phyloP scores from a whole-genome alignment of 2,113 vertebrate genomes.

The Actenoides lindsayi region DNA sequence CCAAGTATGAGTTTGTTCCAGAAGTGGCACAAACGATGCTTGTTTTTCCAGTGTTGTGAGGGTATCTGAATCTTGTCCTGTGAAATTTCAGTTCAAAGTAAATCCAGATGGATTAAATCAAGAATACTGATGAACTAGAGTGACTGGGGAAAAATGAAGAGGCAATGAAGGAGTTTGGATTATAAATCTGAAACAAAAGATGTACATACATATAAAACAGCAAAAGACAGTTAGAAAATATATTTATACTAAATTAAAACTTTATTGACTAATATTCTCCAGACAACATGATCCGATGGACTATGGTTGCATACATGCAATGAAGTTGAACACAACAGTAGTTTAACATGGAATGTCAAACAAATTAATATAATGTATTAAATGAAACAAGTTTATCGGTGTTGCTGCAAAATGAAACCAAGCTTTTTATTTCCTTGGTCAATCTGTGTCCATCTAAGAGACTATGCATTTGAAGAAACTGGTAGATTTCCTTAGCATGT shows the following conservation, averaged over 20 bases:
- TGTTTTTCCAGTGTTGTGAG: neutral
- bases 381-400: constrained; percentile 72
- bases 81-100: constrained; percentile 5
- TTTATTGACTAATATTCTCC: constrained; percentile 98
- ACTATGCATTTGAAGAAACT: constrained; percentile 71
- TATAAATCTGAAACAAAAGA: neutral
- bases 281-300: constrained; percentile 81
- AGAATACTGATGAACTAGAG: neutral
- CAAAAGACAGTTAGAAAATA: constrained; percentile 36
- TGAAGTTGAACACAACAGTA: constrained; percentile 86
- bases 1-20: neutral
- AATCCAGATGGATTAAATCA: constrained; percentile 23
- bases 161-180: neutral
- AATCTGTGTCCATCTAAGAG: constrained; percentile 66
- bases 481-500: constrained; percentile 73
- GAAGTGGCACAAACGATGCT: neutral
- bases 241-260: constrained; percentile 88
- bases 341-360: constrained; percentile 85
- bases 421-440: constrained; percentile 54
- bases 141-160: neutral
- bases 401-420: constrained; percentile 73
- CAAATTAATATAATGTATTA: constrained; percentile 77
- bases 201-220: neutral
- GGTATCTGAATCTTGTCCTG: neutral
- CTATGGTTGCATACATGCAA: constrained; percentile 85